Conservation (phyloP, 2,113 vertebrate genomes). For the Gobius niger region DNA sequence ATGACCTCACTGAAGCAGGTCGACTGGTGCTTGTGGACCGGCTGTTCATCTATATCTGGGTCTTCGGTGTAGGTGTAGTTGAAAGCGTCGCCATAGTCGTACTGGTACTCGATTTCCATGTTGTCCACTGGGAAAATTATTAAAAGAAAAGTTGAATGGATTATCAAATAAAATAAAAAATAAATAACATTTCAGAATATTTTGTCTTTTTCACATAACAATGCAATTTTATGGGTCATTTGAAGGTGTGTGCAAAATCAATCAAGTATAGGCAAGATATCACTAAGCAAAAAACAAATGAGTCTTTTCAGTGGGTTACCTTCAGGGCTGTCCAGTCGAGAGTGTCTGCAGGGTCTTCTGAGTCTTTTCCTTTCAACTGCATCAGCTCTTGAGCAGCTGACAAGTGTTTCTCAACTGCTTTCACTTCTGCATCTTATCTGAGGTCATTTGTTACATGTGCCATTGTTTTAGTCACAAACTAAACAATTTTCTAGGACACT, state of each 20-base stretch:
- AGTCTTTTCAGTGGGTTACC: conserved; percentile 24
- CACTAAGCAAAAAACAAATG: background rate
- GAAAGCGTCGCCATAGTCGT: accelerated
- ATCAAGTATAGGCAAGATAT: background rate
- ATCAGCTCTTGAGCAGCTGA: conserved; percentile 47
- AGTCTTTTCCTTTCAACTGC: conserved; percentile 4
- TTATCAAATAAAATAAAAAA: background rate
- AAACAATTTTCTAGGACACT: too few relatives aligned
- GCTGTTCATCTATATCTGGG: accelerated
- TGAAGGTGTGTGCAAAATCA: background rate
- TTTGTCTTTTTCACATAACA: background rate
- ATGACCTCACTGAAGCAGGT: conserved; percentile 37
- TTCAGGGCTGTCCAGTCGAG: conserved; percentile 15
- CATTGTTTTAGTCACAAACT: too few relatives aligned
- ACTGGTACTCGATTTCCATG: background rate
- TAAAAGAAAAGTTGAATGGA: background rate
- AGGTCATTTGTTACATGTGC: background rate
- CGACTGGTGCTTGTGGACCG: background rate
- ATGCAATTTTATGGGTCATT: background rate
- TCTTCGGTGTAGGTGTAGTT: conserved; percentile 21
- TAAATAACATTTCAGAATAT: background rate
- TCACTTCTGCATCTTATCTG: conserved; percentile 58
- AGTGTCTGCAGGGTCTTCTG: conserved; percentile 1
- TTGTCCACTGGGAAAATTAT: conserved; percentile 11
- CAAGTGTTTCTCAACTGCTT: conserved; percentile 50